Evolutionary conservation across 2,797 vertebrate species (phyloP), one percentile per base, ranked within the genome.

Genomic region (Cyprinodon diabolis): DNA sequence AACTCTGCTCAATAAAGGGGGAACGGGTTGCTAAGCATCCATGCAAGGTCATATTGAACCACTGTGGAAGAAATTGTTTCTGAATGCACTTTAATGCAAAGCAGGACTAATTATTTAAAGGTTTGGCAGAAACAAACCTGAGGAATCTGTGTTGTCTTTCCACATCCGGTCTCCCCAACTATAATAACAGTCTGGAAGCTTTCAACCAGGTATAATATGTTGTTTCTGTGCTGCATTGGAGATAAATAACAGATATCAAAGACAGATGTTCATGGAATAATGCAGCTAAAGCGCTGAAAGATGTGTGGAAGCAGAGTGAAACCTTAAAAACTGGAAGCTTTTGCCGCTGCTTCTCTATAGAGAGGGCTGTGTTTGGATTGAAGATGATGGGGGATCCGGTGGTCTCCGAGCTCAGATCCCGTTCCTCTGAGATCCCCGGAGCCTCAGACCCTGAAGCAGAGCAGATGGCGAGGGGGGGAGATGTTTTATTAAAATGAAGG

Each of bases 291-390:
- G 40, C 13, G 49, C 10, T 30, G 2, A 48, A 11, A 17, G 0
- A 2, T 52, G 54, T 56, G 54, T 19, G n/a, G 51, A 12, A 40
- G 21, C 4, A 47, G 8, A 19, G 43, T 13, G 48, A 8, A 94
- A 99, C 98, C 97, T 98, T 98, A 91, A 99, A 99, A 76, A 99
- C 96, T 0, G 98, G 98, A 47, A 99, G 95, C 74, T 97, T 98
- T 95, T 99, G 98, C 57, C 98, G 95, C 80, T 99, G 98, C 47
- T 98, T 98, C 85, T 99, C 98, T 73, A 99, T 96, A 43, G 98
- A 99, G 70, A 99, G 95, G 9, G 98, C 93, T 13, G 96, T 95
- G 83, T 97, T 94, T 17, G 97, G 97, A 83, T 99, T 99, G 88
- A 96, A 97, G 88, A 99, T 89, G 80, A 98, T 37, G 0, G 96